Evolutionary conservation across 1,140 invertebrate species (phyloP).

Genomic region (Choristoneura fumiferana): DNA sequence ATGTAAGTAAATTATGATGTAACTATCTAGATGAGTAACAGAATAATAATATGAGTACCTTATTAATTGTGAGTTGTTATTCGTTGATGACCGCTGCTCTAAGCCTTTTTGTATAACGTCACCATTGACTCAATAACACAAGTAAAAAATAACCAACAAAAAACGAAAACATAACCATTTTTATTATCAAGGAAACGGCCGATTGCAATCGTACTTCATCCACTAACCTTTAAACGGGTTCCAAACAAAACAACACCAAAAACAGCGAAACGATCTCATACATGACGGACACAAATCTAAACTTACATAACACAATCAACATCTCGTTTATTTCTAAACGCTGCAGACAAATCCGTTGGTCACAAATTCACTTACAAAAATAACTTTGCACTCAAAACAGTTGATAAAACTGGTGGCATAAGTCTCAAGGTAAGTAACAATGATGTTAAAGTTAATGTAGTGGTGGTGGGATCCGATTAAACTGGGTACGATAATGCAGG

Average conservation of each 20-base stretch:
- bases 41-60: too few relatives aligned
- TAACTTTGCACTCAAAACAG: neutral
- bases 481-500: slow-evolving; percentile 57
- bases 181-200: slow-evolving; percentile 8
- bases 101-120: slow-evolving; percentile 22
- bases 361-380: slow-evolving; percentile 40
- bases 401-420: neutral
- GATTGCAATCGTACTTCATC: slow-evolving; percentile 11
- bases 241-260: slow-evolving; percentile 21
- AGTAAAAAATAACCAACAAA: slow-evolving; percentile 25
- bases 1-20: too few relatives aligned
- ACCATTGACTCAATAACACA: slow-evolving; percentile 11
- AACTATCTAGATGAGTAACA: too few relatives aligned
- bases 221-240: slow-evolving; percentile 16
- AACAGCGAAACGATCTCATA: slow-evolving; percentile 26
- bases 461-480: slow-evolving; percentile 59
- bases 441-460: slow-evolving; percentile 10
- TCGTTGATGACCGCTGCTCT: too few relatives aligned
- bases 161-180: slow-evolving; percentile 23
- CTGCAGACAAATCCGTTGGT: slow-evolving; percentile 62
- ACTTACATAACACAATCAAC: slow-evolving; percentile 63
- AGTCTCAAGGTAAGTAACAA: slow-evolving; percentile 23
- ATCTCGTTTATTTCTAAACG: slow-evolving; percentile 63
- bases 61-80: too few relatives aligned
- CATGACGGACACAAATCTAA: slow-evolving; percentile 50